A percentile compares a stretch with the other conserved stretches of the same genome.
Evolutionary conservation across 1,140 invertebrate species (phyloP).

Genomic region (Drosophila ficusphila): DNA sequence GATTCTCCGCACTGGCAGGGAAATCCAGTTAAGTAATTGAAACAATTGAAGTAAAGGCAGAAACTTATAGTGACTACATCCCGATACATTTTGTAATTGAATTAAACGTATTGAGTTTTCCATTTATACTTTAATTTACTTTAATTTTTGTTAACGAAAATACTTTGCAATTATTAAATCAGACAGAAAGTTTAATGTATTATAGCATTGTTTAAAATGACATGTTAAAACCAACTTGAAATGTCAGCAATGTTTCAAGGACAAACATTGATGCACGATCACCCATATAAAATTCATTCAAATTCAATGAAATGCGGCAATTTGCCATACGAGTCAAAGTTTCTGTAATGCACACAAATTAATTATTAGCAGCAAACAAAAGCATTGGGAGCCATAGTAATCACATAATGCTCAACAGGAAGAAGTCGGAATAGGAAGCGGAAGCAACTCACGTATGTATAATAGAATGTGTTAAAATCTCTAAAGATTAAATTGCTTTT

Average conservation of each 20-base stretch:
- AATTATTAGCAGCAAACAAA: slow-evolving; percentile 57
- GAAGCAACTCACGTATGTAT: slow-evolving; percentile 21
- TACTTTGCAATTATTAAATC: too few species aligned
- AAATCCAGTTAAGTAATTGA: slow-evolving; percentile 39
- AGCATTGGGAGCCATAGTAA: slow-evolving; percentile 22
- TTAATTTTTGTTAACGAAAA: too few species aligned
- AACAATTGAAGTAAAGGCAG: background rate
- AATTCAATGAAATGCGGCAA: slow-evolving; percentile 59
- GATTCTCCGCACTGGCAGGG: background rate
- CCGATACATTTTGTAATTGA: background rate
- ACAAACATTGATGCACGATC: slow-evolving; percentile 12
- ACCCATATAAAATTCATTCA: slow-evolving; percentile 55
- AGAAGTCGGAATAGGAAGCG: slow-evolving; percentile 41
- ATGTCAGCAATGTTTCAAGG: background rate
- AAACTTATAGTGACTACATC: background rate
- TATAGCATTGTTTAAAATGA: too few species aligned
- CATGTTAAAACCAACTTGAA: too few species aligned
- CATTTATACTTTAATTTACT: too few species aligned
- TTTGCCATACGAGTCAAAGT: slow-evolving; percentile 29
- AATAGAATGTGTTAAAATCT: slow-evolving; percentile 73
- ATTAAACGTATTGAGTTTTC: too few species aligned
- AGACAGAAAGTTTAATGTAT: too few species aligned
- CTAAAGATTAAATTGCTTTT: slow-evolving; percentile 69
- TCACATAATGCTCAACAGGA: slow-evolving; percentile 15
- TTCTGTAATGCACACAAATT: slow-evolving; percentile 63